Conservation (phyloP, 2,797 vertebrate genomes). For the Hippocampus kuda region DNA sequence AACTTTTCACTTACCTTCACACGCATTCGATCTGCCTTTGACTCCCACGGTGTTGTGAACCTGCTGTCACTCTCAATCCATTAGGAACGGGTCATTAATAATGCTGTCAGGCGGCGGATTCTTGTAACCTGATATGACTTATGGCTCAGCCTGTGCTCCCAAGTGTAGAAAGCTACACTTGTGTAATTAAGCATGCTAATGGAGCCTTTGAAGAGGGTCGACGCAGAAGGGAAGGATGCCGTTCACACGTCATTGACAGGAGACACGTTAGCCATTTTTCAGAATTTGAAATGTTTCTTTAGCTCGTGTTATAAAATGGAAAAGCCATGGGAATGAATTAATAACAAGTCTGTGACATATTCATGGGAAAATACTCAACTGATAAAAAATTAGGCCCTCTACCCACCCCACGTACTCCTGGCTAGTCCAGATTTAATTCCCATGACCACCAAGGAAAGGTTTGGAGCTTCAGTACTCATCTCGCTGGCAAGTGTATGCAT, state of each 20-base stretch:
- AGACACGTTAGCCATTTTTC: conserved; percentile 13
- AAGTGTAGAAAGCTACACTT: conserved; percentile 9
- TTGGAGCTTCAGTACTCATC: too few species aligned
- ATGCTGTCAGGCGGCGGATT: conserved; percentile 43
- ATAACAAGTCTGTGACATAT: too few species aligned
- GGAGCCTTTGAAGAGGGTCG: conserved; percentile 18
- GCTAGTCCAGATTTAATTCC: too few species aligned
- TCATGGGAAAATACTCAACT: too few species aligned
- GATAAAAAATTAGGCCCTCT: too few species aligned
- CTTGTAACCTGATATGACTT: conserved; percentile 43
- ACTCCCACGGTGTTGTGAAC: conserved; percentile 35
- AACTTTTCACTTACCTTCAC: conserved; percentile 11
- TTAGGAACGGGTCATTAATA: conserved; percentile 55
- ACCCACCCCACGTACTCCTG: too few species aligned
- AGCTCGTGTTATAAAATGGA: too few species aligned
- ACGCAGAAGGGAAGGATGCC: conserved; percentile 9
- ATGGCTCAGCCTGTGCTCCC: conserved; percentile 18
- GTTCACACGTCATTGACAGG: conserved; percentile 33
- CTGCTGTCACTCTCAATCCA: conserved; percentile 48
- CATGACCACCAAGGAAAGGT: too few species aligned
- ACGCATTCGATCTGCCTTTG: conserved; percentile 25
- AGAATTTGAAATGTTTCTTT: conserved; percentile 12
- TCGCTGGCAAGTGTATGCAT: too few species aligned
- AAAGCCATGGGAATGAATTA: too few species aligned
- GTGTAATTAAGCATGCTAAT: conserved; percentile 43